Conservation (phyloP, 2,888 invertebrate species). For the Sphinx pinastri region DNA sequence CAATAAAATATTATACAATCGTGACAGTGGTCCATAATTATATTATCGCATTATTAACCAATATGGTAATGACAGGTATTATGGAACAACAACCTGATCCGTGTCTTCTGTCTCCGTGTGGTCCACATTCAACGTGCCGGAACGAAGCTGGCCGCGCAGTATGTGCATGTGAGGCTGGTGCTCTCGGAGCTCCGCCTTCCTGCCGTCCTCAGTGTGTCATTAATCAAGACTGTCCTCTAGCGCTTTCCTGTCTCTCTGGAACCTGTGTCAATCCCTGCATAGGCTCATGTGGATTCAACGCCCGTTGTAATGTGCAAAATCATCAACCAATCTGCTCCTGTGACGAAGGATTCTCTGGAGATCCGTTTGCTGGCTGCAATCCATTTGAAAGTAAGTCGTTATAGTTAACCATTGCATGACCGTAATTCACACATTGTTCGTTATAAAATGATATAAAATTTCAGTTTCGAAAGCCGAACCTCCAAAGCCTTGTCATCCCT, state of each 20-base stretch:
- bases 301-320: constrained; percentile 88
- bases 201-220: constrained; percentile 91
- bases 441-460: constrained; percentile 50
- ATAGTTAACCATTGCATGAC: constrained; percentile 37
- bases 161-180: constrained; percentile 89
- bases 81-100: constrained; percentile 78
- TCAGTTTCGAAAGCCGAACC: constrained; percentile 84
- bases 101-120: constrained; percentile 88
- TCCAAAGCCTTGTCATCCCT: constrained; percentile 89
- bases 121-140: constrained; percentile 86
- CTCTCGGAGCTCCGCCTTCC: constrained; percentile 91
- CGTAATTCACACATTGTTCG: constrained; percentile 43
- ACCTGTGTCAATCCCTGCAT: constrained; percentile 90
- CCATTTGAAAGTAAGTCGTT: constrained; percentile 81
- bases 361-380: constrained; percentile 90
- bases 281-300: constrained; percentile 90
- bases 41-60: not conserved
- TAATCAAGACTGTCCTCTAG: constrained; percentile 90
- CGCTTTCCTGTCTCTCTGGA: constrained; percentile 88
- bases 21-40: too few species aligned
- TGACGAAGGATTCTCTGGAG: constrained; percentile 89
- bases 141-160: constrained; percentile 86
- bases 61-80: constrained; percentile 50
- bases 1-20: too few species aligned
- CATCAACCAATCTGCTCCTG: constrained; percentile 91